Conservation (phyloP, 2,888 invertebrate genomes). For the Acleris emargana region DNA sequence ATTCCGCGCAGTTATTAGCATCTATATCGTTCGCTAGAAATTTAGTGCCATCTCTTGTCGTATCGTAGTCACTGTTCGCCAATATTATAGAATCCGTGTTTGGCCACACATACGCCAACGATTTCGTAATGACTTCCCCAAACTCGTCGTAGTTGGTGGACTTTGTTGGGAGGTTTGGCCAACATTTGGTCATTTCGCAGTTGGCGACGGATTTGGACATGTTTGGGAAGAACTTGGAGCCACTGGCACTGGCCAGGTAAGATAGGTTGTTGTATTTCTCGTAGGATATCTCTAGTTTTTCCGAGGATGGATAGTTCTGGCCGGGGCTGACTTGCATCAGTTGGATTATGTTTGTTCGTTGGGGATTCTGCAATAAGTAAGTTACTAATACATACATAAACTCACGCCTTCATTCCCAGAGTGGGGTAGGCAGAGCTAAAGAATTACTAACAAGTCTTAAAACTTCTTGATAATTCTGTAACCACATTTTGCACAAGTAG, state of each 20-base stretch:
- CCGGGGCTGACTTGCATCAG: slow-evolving; percentile 53
- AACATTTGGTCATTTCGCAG: slow-evolving; percentile 15
- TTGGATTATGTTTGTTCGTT: slow-evolving; percentile 56
- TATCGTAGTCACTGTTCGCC: neutral
- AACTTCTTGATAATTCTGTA: too few relatives aligned
- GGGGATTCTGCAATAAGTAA: slow-evolving; percentile 44
- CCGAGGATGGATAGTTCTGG: slow-evolving; percentile 44
- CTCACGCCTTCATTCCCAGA: too few relatives aligned
- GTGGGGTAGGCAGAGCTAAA: too few relatives aligned
- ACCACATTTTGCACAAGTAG: too few relatives aligned
- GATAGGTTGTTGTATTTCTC: slow-evolving; percentile 41
- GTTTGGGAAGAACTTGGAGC: slow-evolving; percentile 43
- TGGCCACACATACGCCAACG: slow-evolving; percentile 22
- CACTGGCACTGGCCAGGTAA: slow-evolving; percentile 6
- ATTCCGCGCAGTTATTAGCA: slow-evolving; percentile 47
- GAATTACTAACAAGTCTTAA: too few relatives aligned
- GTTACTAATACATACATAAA: neutral
- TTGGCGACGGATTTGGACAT: slow-evolving; percentile 34
- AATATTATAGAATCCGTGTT: neutral
- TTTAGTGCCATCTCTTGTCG: slow-evolving; percentile 42
- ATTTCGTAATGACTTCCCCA: slow-evolving; percentile 1
- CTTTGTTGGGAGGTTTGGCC: slow-evolving; percentile 15
- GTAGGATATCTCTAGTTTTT: slow-evolving; percentile 42
- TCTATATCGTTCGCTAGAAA: slow-evolving; percentile 8
- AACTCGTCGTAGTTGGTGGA: neutral